These are phyloP conservation scores for Sternotherus odoratus DNA, from an alignment of 2,797 vertebrate genomes.

Conservation along the genomic window DNA sequence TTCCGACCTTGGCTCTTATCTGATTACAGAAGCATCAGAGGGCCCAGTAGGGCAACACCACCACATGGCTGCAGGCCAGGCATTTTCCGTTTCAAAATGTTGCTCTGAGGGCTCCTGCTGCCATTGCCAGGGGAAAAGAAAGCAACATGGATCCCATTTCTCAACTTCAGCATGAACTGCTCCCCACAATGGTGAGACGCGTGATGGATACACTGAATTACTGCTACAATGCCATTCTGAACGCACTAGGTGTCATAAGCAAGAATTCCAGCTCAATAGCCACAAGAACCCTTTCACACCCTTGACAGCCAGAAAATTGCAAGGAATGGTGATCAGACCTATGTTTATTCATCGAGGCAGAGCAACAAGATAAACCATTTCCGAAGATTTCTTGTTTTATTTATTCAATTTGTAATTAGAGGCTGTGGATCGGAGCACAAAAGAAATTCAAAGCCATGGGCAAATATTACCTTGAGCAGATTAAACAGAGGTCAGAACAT, in stretches of 20 bases:
- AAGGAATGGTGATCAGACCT: conserved; percentile 8
- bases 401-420: conserved; percentile 50
- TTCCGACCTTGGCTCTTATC: conserved; percentile 1
- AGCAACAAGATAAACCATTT: conserved; percentile 10
- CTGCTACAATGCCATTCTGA: conserved; percentile 31
- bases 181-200: not conserved
- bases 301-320: conserved; percentile 48
- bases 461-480: conserved; percentile 33
- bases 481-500: conserved; percentile 39
- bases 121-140: conserved; percentile 19
- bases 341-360: conserved; percentile 37
- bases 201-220: conserved; percentile 28
- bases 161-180: not conserved
- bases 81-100: conserved; percentile 12
- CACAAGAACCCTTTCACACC: conserved; percentile 41
- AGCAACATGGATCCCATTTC: conserved; percentile 32
- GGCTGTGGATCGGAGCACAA: not conserved
- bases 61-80: conserved; percentile 36
- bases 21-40: conserved; percentile 26
- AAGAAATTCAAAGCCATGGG: conserved; percentile 31
- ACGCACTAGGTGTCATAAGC: conserved; percentile 46
- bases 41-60: conserved; percentile 2
- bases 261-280: conserved; percentile 53
- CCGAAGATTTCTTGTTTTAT: conserved; percentile 7
- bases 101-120: conserved; percentile 6